Conservation (phyloP, 2,888 invertebrate genomes). For the Caenorhabditis sp. region DNA sequence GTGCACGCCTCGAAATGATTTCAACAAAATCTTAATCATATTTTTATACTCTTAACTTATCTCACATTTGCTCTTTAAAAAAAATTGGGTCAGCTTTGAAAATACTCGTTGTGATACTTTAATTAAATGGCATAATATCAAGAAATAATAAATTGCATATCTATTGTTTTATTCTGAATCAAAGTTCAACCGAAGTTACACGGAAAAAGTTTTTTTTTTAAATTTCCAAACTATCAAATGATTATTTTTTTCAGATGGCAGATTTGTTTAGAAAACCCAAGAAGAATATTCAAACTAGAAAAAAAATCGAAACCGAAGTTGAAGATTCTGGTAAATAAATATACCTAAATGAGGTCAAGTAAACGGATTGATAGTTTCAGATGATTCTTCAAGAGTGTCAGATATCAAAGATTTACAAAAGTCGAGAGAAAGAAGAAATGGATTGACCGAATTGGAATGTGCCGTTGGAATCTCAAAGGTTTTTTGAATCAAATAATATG, state of each 20-base stretch:
- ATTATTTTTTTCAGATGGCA: slow-evolving; percentile 16
- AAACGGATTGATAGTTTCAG: background rate
- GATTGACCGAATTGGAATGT: slow-evolving; percentile 66
- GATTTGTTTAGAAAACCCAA: slow-evolving; percentile 38
- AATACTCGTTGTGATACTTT: background rate
- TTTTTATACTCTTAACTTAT: background rate
- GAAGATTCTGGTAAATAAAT: slow-evolving; percentile 2
- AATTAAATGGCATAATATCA: background rate
- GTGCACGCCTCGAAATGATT: slow-evolving; percentile 55
- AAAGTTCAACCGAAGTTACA: background rate
- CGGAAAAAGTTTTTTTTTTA: background rate
- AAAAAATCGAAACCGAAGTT: slow-evolving; percentile 16
- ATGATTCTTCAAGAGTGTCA: slow-evolving; percentile 36
- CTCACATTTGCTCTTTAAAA: background rate
- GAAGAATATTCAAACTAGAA: slow-evolving; percentile 12
- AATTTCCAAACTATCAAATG: no score
- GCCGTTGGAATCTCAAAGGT: slow-evolving; percentile 64
- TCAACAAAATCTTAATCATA: slow-evolving; percentile 4
- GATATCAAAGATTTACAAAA: slow-evolving; percentile 68
- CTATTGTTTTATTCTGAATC: background rate
- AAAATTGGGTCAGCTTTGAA: slow-evolving; percentile 4
- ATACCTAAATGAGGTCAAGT: no score
- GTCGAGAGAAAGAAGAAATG: slow-evolving; percentile 59
- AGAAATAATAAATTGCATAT: no score
- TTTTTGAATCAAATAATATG: background rate